A percentile compares a stretch with the other conserved stretches of the same genome.
Evolutionary conservation across 2,888 invertebrate genomes (phyloP).

Genomic region (Scaptomyza parva): DNA sequence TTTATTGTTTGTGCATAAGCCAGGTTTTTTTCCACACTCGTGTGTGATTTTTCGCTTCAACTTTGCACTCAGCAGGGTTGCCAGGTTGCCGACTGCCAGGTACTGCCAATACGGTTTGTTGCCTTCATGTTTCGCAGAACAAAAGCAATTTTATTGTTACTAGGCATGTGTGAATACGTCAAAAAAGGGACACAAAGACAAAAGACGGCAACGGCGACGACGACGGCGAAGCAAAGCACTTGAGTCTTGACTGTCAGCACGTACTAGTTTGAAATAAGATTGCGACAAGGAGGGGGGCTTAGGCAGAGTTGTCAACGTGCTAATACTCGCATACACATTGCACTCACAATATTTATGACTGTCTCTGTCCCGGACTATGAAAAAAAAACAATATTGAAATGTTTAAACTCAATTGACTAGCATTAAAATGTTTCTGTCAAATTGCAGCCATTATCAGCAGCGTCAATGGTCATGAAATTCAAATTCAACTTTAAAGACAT

Average conservation of each 20-base stretch:
- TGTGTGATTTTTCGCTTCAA: conserved; percentile 57
- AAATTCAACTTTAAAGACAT: conserved; percentile 21
- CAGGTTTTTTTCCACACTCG: conserved; percentile 46
- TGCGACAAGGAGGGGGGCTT: conserved; percentile 13
- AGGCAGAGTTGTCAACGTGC: conserved; percentile 49
- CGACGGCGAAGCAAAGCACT: conserved; percentile 1
- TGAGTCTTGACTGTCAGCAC: conserved; percentile 53
- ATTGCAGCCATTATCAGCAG: conserved; percentile 51
- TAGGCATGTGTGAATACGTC: conserved; percentile 9
- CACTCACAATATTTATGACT: conserved; percentile 24
- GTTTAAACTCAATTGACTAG: conserved; percentile 29
- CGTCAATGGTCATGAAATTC: conserved; percentile 27
- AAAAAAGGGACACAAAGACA: conserved; percentile 6
- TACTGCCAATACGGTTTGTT: not conserved
- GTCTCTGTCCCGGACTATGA: conserved; percentile 9
- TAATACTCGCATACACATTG: conserved; percentile 44
- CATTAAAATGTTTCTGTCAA: conserved; percentile 51
- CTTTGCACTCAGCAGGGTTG: conserved; percentile 52
- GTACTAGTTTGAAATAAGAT: conserved; percentile 41
- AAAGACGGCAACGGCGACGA: not conserved
- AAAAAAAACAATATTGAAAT: conserved; percentile 18
- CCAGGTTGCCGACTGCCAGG: not conserved
- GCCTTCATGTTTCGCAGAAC: conserved; percentile 15
- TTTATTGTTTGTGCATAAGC: conserved; percentile 21
- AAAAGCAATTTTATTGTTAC: conserved; percentile 15